Evolutionary conservation across 1,140 invertebrate species (phyloP).

Genomic region (Nasonia longicornis): DNA sequence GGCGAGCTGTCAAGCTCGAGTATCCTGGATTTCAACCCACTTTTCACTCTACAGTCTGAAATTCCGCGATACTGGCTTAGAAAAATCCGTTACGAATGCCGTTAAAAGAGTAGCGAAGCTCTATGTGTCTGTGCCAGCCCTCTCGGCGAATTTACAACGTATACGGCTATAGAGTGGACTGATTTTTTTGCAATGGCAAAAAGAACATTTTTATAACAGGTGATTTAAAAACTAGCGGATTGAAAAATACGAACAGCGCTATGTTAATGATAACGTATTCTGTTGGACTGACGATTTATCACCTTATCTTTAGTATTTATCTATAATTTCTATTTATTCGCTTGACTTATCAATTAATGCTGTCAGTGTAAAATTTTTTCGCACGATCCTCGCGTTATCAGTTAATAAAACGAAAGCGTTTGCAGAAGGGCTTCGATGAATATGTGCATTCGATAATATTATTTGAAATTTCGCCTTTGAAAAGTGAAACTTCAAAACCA

Average conservation of each 20-base stretch:
- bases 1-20: slow-evolving; percentile 13
- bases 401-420: not conserved
- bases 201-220: too few relatives aligned
- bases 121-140: not conserved
- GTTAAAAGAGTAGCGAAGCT: slow-evolving; percentile 35
- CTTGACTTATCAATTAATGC: slow-evolving; percentile 8
- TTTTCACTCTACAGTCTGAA: slow-evolving; percentile 23
- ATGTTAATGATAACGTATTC: slow-evolving; percentile 11
- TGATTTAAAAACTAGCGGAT: not conserved
- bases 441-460: too few relatives aligned
- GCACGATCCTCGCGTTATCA: not conserved
- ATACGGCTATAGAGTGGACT: not conserved
- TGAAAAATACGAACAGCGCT: not conserved
- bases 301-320: slow-evolving; percentile 28
- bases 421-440: too few relatives aligned
- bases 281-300: not conserved
- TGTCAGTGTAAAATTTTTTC: not conserved
- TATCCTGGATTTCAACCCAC: slow-evolving; percentile 34
- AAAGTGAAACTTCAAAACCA: too few relatives aligned
- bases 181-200: too few relatives aligned
- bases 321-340: slow-evolving; percentile 24
- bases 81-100: slow-evolving; percentile 46
- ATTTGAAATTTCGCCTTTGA: too few relatives aligned
- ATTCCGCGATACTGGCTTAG: slow-evolving; percentile 30
- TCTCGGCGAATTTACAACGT: not conserved